A percentile compares a stretch with the other conserved stretches of the same genome.
Evolutionary conservation across 2,113 vertebrate genomes (phyloP).

Genomic region (Holacanthus passer): DNA sequence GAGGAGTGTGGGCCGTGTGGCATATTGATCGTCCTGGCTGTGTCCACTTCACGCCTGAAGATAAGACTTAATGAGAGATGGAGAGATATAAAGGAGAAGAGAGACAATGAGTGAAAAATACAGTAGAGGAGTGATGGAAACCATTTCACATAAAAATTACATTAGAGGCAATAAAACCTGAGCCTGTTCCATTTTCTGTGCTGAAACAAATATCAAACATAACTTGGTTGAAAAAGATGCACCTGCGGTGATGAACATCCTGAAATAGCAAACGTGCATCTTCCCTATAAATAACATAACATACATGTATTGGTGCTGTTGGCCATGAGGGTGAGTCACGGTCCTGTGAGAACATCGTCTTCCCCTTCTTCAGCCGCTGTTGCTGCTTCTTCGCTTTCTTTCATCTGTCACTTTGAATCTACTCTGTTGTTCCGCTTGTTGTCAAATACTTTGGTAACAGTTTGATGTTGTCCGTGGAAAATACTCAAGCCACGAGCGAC

Average conservation of each 20-base stretch:
- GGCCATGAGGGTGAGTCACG: constrained; percentile 71
- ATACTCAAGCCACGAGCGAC: constrained; percentile 22
- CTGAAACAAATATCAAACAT: not conserved
- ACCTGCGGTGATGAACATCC: constrained; percentile 35
- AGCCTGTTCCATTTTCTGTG: not conserved
- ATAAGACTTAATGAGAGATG: constrained; percentile 80
- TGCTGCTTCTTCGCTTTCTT: constrained; percentile 46
- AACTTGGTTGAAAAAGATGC: not conserved
- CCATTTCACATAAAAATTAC: not conserved
- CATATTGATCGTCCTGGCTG: constrained; percentile 61
- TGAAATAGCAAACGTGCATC: constrained; percentile 19
- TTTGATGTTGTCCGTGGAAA: constrained; percentile 53
- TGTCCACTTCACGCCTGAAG: constrained; percentile 52
- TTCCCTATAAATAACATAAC: constrained; percentile 77
- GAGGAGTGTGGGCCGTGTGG: constrained; percentile 7
- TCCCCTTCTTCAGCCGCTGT: constrained; percentile 43
- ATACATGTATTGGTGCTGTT: constrained; percentile 48
- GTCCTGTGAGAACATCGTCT: constrained; percentile 57
- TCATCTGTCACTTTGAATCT: constrained; percentile 75
- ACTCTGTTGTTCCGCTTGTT: constrained; percentile 44
- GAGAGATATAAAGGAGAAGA: constrained; percentile 37
- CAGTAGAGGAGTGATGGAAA: not conserved
- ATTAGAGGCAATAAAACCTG: not conserved
- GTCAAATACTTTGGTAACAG: constrained; percentile 54
- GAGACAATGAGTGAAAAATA: constrained; percentile 12